phyloP scores from a whole-genome alignment of 2,888 invertebrate genomes.

The Cyaniris semiargus region DNA sequence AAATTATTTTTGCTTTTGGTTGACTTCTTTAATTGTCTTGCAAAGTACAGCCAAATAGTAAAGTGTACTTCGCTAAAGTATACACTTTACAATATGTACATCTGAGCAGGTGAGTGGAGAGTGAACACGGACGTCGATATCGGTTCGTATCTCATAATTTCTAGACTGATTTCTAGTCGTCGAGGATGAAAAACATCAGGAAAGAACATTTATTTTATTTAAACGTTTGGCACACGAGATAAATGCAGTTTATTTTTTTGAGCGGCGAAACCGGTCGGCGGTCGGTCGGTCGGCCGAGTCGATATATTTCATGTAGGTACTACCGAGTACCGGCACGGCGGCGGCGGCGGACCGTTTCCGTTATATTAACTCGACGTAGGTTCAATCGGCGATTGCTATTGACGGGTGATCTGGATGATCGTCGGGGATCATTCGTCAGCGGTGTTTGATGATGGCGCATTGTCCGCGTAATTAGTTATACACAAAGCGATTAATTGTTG shows the following conservation, averaged over 20 bases:
- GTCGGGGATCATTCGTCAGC: neutral
- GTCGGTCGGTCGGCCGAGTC: neutral
- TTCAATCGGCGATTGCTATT: neutral
- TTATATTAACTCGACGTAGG: neutral
- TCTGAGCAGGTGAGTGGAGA: too few relatives aligned
- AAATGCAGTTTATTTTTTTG: neutral
- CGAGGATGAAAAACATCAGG: neutral
- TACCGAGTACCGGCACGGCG: too few relatives aligned
- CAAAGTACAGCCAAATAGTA: too few relatives aligned
- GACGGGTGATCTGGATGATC: neutral
- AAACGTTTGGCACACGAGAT: neutral
- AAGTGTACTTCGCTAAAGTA: too few relatives aligned
- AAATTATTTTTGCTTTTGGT: too few relatives aligned
- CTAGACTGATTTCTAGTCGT: neutral
- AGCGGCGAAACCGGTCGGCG: conserved; percentile 14
- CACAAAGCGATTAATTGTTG: conserved; percentile 16
- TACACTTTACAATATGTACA: too few relatives aligned
- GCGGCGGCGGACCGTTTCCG: neutral
- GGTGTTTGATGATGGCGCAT: neutral
- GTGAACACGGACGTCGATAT: neutral
- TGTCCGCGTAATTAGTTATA: conserved; percentile 9
- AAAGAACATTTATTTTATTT: neutral
- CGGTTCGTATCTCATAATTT: neutral
- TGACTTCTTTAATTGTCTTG: too few relatives aligned
- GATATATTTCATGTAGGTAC: neutral